Evolutionary conservation across 2,113 vertebrate species (phyloP).

Genomic region (Rissa tridactyla): DNA sequence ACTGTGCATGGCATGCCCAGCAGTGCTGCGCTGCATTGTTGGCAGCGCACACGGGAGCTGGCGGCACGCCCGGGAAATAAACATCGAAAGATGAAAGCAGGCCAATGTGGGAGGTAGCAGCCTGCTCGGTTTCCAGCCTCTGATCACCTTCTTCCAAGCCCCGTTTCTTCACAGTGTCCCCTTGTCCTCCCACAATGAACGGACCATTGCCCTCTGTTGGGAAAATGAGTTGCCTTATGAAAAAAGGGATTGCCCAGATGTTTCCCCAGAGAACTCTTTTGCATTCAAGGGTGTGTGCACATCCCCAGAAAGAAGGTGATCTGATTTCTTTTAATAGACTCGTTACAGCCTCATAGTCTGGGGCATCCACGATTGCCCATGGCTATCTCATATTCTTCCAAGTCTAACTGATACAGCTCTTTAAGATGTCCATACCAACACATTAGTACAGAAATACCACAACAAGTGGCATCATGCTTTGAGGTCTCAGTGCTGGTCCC

Average conservation of each 20-base stretch:
- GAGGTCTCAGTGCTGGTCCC: neutral
- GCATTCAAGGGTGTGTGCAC: neutral
- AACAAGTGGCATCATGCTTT: neutral
- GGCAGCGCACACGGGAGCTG: constrained; percentile 10
- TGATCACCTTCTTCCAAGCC: constrained; percentile 36
- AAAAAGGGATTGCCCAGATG: neutral
- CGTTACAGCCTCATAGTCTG: neutral
- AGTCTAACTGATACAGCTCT: neutral
- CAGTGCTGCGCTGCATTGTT: neutral
- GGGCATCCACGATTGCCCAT: neutral
- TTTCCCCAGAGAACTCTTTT: neutral
- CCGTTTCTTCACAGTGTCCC: neutral
- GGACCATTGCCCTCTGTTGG: neutral
- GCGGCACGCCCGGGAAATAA: neutral
- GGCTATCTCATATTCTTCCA: neutral
- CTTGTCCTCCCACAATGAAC: neutral
- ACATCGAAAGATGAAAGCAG: constrained; percentile 1
- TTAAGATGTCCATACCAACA: neutral
- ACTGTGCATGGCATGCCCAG: neutral
- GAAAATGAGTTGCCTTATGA: neutral
- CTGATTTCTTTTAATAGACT: neutral
- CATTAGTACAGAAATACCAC: neutral
- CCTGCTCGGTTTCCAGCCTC: neutral
- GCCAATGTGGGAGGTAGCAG: constrained; percentile 15
- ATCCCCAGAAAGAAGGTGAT: neutral